phyloP scores from a whole-genome alignment of 2,113 vertebrate genomes.

The Rhabdornis inornatus region DNA sequence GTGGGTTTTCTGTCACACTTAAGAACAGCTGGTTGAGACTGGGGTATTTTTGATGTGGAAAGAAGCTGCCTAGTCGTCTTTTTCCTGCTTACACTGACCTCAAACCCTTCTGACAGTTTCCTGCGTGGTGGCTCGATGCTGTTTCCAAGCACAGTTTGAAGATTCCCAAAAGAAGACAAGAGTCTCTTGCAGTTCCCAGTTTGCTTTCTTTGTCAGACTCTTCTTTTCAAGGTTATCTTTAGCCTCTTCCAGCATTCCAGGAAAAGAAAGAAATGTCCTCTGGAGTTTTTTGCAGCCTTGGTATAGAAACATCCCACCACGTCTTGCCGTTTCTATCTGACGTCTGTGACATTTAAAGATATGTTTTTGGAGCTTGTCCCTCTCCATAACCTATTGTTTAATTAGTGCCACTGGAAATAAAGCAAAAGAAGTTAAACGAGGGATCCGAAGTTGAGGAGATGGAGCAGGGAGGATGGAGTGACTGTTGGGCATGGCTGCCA shows the following conservation, averaged over 20 bases:
- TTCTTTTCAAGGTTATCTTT: conserved; percentile 43
- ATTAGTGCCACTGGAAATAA: conserved; percentile 2
- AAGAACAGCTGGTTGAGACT: not conserved
- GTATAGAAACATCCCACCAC: not conserved
- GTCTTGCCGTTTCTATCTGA: not conserved
- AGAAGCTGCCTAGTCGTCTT: not conserved
- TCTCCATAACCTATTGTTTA: conserved; percentile 15
- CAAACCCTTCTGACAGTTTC: not conserved
- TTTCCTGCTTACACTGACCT: not conserved
- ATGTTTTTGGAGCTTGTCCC: not conserved
- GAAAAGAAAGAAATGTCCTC: not conserved
- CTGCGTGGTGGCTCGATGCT: not conserved
- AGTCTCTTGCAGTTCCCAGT: not conserved
- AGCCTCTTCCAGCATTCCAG: conserved; percentile 3
- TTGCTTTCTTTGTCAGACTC: conserved; percentile 18
- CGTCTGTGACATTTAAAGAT: not conserved
- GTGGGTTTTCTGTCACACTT: not conserved
- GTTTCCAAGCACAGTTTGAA: not conserved
- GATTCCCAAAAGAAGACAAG: not conserved
- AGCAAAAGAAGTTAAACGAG: not conserved
- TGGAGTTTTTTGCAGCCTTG: not conserved
- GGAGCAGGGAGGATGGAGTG: not conserved
- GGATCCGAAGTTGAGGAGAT: not conserved
- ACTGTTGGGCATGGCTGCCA: not conserved
- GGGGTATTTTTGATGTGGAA: not conserved